Base-by-base conservation (phyloP, 2,113 vertebrate genomes). In the Trichechus manatus region DNA sequence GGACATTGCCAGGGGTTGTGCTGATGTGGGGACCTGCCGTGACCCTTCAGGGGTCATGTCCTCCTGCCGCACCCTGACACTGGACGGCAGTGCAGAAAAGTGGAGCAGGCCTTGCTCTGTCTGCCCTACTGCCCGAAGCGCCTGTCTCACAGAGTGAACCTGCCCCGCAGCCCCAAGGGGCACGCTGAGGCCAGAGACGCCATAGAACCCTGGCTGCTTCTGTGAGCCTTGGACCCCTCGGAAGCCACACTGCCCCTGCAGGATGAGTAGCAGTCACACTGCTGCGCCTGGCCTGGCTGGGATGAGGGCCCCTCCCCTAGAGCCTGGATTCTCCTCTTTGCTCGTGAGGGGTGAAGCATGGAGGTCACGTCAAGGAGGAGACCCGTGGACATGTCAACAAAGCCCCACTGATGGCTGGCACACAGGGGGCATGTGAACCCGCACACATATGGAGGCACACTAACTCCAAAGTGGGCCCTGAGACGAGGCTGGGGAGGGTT, bases 71-170 rank as follows among this genome's bases (percentile, higher is more conserved):
- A 20, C 27, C 29, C 29, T 4, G 9, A 29, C 33, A 15, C 15
- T 22, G 27, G 68, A 25, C 11, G 20, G 1, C 23, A 2, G 1
- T 3, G 1, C 91, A 77, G 47, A 36, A 2, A 31, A 0, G 0
- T 29, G 59, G 14, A 44, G 42, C 1, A 1, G 64, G 84, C 36
- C 53, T 44, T 22, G 36, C 53, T 42, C 77, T 66, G 19, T 27
- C 27, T 31, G 9, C 20, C 10, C 31, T 36, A 42, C 19, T 7
- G 75, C 19, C n/a, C n/a, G 31, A 0, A 27, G 10, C 3, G 29
- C 10, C 64, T 31, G 27, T 66, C 27, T 31, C 29, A 66, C 29
- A 66, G 64, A 66, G 22, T 5, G 22, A 11, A 6, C 1, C 25
- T 6, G 33, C 42, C 66, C 8, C n/a, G 33, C 15, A 15, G 72